Evolutionary conservation across 2,888 invertebrate genomes (phyloP).

Genomic region (Epinotia brunnichana): DNA sequence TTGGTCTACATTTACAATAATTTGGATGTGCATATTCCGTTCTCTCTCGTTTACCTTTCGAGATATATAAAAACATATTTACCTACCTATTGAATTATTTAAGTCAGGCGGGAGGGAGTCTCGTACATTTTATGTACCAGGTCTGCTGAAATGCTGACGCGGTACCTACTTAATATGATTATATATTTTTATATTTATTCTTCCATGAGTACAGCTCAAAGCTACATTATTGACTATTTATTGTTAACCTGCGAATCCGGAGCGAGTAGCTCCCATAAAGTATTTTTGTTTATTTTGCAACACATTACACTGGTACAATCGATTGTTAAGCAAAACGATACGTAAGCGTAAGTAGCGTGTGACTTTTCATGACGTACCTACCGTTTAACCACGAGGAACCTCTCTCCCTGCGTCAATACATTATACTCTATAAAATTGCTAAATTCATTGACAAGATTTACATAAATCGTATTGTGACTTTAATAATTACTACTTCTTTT

Average conservation of each 20-base stretch:
- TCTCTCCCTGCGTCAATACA: neutral
- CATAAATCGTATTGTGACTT: too few species aligned
- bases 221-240: neutral
- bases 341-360: neutral
- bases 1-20: neutral
- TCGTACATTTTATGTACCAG: neutral
- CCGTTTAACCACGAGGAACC: neutral
- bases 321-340: constrained; percentile 22
- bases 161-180: neutral
- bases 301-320: constrained; percentile 18
- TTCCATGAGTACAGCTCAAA: neutral
- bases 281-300: constrained; percentile 16
- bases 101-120: neutral
- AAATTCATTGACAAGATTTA: too few species aligned
- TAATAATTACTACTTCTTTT: neutral
- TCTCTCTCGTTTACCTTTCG: neutral
- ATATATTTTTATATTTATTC: neutral
- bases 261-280: neutral
- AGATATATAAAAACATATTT: too few species aligned
- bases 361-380: constrained; percentile 12
- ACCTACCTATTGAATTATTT: neutral
- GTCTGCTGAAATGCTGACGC: neutral
- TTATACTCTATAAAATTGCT: too few species aligned
- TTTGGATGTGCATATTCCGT: neutral
- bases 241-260: neutral